Evolutionary conservation across 2,888 invertebrate genomes (phyloP).

Genomic region (Volucella inflata): DNA sequence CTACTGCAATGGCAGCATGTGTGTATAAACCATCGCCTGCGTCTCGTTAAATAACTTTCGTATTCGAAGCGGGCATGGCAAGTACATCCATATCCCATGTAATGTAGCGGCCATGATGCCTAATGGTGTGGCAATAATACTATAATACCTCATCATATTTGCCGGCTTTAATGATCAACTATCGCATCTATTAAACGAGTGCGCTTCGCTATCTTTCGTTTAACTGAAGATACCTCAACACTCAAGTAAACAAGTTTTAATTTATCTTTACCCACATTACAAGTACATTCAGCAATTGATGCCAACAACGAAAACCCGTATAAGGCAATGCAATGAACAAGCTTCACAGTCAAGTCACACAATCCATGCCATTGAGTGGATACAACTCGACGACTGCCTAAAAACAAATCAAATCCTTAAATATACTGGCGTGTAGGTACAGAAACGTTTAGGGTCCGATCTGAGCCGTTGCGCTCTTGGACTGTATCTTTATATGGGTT

Average conservation of each 20-base stretch:
- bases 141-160: constrained; percentile 74
- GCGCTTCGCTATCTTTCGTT: constrained; percentile 46
- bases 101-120: constrained; percentile 71
- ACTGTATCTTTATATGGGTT: constrained; percentile 66
- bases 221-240: constrained; percentile 45
- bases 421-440: not conserved
- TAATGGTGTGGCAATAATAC: constrained; percentile 72
- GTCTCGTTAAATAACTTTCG: constrained; percentile 50
- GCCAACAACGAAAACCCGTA: constrained; percentile 63
- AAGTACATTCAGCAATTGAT: constrained; percentile 46
- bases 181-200: constrained; percentile 62
- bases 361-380: constrained; percentile 28
- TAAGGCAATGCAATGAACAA: constrained; percentile 60
- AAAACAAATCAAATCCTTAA: constrained; percentile 69
- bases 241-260: constrained; percentile 64
- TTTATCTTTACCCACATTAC: constrained; percentile 54
- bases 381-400: constrained; percentile 45
- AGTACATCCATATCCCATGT: constrained; percentile 69
- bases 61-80: constrained; percentile 46
- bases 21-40: constrained; percentile 39
- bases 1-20: constrained; percentile 39
- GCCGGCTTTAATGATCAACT: constrained; percentile 31
- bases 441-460: constrained; percentile 67
- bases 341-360: constrained; percentile 27
- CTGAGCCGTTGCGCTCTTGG: constrained; percentile 28